These are phyloP conservation scores for Alloplasta piceator DNA, from an alignment of 2,888 invertebrate species.

Conservation along the genomic window DNA sequence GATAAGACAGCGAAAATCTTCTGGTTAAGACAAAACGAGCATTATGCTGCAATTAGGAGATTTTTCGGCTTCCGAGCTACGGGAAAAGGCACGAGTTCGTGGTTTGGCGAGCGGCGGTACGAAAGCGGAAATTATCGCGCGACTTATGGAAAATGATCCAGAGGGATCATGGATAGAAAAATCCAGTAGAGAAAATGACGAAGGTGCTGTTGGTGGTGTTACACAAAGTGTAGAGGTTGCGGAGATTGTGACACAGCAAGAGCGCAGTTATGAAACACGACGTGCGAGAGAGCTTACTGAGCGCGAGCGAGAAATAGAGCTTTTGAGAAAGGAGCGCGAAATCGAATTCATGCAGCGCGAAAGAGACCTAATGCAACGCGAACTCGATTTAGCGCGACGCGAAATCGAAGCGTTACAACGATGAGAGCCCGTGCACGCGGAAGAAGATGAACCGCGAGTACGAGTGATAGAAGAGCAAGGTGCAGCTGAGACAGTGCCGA, in stretches of 20 bases:
- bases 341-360: constrained; percentile 7
- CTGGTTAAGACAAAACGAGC: neutral
- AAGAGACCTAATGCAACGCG: constrained; percentile 18
- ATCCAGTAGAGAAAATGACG: too few relatives aligned
- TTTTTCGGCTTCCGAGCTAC: neutral
- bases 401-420: constrained; percentile 8
- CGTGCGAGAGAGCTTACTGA: too few relatives aligned
- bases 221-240: neutral
- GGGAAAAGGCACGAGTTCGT: neutral
- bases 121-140: neutral
- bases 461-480: neutral
- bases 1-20: neutral
- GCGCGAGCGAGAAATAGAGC: neutral
- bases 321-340: constrained; percentile 17
- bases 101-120: neutral
- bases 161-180: neutral
- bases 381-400: constrained; percentile 19
- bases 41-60: neutral
- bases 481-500: neutral
- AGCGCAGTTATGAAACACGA: too few relatives aligned
- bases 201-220: too few relatives aligned
- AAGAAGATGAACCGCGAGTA: neutral
- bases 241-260: too few relatives aligned
- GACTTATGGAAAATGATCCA: constrained; percentile 11
- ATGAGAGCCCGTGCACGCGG: neutral